These are phyloP conservation scores for Cyclina sinensis DNA, from an alignment of 1,140 invertebrate genomes.

Conservation along the genomic window DNA sequence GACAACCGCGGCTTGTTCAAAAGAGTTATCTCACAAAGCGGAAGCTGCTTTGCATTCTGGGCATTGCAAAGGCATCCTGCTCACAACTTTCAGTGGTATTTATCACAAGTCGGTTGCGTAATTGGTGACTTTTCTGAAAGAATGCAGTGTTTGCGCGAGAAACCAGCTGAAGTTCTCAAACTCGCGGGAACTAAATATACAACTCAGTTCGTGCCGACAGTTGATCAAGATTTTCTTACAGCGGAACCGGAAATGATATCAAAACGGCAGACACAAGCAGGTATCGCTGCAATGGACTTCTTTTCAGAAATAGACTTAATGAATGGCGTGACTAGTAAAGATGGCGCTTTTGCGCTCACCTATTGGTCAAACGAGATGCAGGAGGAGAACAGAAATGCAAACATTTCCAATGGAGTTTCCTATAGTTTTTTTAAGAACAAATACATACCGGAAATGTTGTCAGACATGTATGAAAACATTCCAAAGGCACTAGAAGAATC, in stretches of 20 bases:
- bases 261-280: not conserved
- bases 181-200: not conserved
- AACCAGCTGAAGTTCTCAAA: not conserved
- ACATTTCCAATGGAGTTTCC: not conserved
- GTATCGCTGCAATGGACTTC: constrained; percentile 14
- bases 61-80: constrained; percentile 15
- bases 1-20: constrained; percentile 65
- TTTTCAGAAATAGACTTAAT: constrained; percentile 57
- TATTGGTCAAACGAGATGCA: not conserved
- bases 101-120: not conserved
- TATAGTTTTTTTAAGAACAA: not conserved
- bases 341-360: constrained; percentile 22
- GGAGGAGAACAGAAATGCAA: not conserved
- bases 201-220: not conserved
- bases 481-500: not conserved
- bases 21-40: constrained; percentile 73
- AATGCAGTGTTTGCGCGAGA: constrained; percentile 26
- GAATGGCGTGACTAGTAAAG: constrained; percentile 43
- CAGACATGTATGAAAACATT: not conserved
- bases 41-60: constrained; percentile 48
- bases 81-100: not conserved
- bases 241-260: not conserved
- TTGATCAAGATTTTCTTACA: constrained; percentile 50
- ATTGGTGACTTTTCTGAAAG: not conserved
- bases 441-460: constrained; percentile 22